phyloP scores from a whole-genome alignment of 64 coral and sea anemone species.

The Dendronephthya gigantea region DNA sequence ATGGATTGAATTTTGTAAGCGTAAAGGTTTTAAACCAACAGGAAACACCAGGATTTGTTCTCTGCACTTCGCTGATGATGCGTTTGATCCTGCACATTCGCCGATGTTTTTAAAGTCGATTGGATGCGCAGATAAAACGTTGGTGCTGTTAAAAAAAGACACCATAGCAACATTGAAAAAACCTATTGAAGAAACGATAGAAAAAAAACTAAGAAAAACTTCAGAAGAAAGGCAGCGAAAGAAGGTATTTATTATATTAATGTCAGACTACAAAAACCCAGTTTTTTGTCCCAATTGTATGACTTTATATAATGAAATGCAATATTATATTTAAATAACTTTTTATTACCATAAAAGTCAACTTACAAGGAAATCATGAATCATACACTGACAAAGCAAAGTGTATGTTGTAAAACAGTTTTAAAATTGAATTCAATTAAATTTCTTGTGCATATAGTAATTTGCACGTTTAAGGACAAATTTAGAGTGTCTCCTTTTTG shows the following conservation, averaged over 20 bases:
- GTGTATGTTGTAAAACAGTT: too few relatives aligned
- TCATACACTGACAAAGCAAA: too few relatives aligned
- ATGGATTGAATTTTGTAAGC: slow-evolving; percentile 11
- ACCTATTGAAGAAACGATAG: slow-evolving; percentile 1
- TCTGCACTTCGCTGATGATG: slow-evolving; percentile 15
- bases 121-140: slow-evolving; percentile 1
- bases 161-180: slow-evolving; percentile 7
- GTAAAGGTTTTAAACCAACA: slow-evolving; percentile 1
- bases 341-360: too few relatives aligned
- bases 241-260: background rate
- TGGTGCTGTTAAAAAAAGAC: background rate
- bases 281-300: background rate
- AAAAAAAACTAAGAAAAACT: background rate
- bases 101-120: slow-evolving; percentile 6
- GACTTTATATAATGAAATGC: background rate
- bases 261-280: background rate
- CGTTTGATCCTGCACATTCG: slow-evolving; percentile 8
- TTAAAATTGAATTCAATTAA: too few relatives aligned
- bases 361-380: too few relatives aligned
- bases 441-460: too few relatives aligned
- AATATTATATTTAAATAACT: background rate
- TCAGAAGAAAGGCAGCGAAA: background rate
- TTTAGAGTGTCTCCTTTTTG: too few relatives aligned
- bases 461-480: too few relatives aligned
- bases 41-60: slow-evolving; percentile 24